Conservation (phyloP, 2,113 vertebrate genomes). For the Bujurquina vittata region DNA sequence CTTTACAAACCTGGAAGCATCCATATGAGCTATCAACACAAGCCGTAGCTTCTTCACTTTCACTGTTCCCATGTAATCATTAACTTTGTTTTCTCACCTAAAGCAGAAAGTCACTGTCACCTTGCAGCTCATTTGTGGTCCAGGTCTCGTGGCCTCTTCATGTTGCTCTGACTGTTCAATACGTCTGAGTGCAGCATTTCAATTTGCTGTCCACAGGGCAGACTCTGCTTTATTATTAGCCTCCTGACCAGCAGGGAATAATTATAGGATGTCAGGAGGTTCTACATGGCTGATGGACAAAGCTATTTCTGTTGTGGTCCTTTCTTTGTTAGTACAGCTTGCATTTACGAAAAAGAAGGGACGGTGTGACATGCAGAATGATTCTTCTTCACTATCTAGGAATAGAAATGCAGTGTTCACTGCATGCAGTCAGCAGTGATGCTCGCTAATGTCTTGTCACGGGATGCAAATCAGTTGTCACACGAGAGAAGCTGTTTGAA, state of each 20-base stretch:
- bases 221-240: constrained; percentile 51
- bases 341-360: constrained; percentile 14
- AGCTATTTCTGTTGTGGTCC: constrained; percentile 50
- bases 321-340: constrained; percentile 38
- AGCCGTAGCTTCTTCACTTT: not conserved
- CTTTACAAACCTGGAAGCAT: too few species aligned
- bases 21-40: not conserved
- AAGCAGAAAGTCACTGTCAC: not conserved
- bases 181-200: constrained; percentile 18
- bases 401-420: constrained; percentile 15
- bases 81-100: not conserved
- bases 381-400: constrained; percentile 5
- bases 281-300: constrained; percentile 49
- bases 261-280: constrained; percentile 68
- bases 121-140: constrained; percentile 1
- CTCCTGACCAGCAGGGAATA: constrained; percentile 41
- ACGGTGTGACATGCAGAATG: not conserved
- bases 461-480: constrained; percentile 53
- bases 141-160: not conserved
- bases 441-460: constrained; percentile 26
- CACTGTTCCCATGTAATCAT: not conserved
- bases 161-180: constrained; percentile 3
- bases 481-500: constrained; percentile 22
- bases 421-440: constrained; percentile 13
- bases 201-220: constrained; percentile 23